phyloP scores from a whole-genome alignment of 2,113 vertebrate genomes.

The Melanerpes aurifrons region DNA sequence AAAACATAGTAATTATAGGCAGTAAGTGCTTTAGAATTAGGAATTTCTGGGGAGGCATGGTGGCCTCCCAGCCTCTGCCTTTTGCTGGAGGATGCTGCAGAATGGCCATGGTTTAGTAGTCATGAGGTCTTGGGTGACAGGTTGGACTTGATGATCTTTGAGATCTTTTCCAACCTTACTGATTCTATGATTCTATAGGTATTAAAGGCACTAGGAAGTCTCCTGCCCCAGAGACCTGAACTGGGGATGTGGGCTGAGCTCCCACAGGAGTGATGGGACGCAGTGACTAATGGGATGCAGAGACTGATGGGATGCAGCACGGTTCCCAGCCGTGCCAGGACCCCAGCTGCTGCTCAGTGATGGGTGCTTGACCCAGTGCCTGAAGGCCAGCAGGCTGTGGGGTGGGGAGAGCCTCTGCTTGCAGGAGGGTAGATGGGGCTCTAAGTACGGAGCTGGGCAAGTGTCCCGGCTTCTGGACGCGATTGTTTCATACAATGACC shows the following conservation, averaged over 20 bases:
- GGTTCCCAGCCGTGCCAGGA: not conserved
- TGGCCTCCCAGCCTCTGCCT: not conserved
- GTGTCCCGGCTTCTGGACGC: not conserved
- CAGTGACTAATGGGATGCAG: not conserved
- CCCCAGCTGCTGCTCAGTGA: rapidly evolving
- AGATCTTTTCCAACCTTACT: no score
- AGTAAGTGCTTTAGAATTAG: not conserved
- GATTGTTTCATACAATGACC: not conserved
- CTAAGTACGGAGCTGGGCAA: not conserved
- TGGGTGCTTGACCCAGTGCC: not conserved
- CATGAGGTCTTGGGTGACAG: no score
- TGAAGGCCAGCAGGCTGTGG: rapidly evolving
- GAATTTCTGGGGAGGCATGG: not conserved
- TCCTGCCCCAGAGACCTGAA: not conserved
- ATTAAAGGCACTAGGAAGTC: rapidly evolving
- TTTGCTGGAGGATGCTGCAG: rapidly evolving
- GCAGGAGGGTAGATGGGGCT: not conserved
- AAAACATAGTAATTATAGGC: not conserved
- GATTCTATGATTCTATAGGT: not conserved
- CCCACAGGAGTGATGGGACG: rapidly evolving
- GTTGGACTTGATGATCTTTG: no score
- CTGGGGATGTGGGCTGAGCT: not conserved
- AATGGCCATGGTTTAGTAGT: no score
- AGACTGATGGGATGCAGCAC: not conserved
- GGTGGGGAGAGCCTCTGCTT: not conserved